A percentile compares a stretch with the other conserved stretches of the same genome.
Conservation (phyloP, 2,113 vertebrate species). For the Oncorhynchus keta region DNA sequence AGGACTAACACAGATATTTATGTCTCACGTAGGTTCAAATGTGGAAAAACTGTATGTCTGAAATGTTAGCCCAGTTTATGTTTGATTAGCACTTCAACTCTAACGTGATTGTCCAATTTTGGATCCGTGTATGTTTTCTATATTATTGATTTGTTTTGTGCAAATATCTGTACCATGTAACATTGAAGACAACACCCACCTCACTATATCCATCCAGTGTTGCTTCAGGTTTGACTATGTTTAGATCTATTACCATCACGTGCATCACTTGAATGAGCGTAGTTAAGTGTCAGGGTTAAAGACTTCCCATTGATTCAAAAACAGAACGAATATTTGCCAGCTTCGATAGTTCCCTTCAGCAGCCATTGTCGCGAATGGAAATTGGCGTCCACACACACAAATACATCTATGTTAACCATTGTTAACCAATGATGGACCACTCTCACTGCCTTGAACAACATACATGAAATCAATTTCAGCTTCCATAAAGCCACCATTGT, state of each 20-base stretch:
- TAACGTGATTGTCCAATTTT: too few relatives aligned
- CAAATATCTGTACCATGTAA: not conserved
- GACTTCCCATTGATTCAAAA: not conserved
- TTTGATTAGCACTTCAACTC: too few relatives aligned
- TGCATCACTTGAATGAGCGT: not conserved
- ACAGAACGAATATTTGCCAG: conserved; percentile 16
- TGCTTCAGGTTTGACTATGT: not conserved
- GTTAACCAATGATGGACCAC: conserved; percentile 50
- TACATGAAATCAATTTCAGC: conserved; percentile 91
- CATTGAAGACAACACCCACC: not conserved
- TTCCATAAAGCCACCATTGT: conserved; percentile 86
- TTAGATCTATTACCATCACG: not conserved
- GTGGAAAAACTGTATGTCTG: too few relatives aligned
- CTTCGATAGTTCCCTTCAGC: conserved; percentile 25
- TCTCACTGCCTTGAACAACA: conserved; percentile 48
- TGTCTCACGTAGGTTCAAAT: too few relatives aligned
- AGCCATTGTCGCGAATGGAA: conserved; percentile 37
- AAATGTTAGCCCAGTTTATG: too few relatives aligned
- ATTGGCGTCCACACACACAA: conserved; percentile 38
- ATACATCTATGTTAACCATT: not conserved
- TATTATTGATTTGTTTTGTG: not conserved
- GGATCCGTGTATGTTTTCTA: not conserved
- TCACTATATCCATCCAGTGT: not conserved
- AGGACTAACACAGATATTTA: not conserved
- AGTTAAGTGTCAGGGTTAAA: not conserved